These are phyloP conservation scores for Diploptera punctata DNA, from an alignment of 2,888 invertebrate genomes.

Conservation along the genomic window DNA sequence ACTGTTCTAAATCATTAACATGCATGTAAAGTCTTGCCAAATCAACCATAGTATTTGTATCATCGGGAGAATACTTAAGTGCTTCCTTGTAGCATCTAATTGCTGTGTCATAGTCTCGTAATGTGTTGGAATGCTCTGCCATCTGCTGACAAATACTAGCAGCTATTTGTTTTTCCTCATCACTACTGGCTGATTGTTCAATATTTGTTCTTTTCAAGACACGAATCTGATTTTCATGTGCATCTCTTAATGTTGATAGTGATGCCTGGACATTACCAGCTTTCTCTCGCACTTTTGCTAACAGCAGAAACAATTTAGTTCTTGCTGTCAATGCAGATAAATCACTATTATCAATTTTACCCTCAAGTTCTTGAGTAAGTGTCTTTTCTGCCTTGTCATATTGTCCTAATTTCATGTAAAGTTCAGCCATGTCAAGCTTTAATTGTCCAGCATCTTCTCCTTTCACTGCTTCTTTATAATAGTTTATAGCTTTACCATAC, in stretches of 20 bases:
- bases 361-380: slow-evolving; percentile 75
- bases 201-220: slow-evolving; percentile 76
- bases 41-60: slow-evolving; percentile 73
- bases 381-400: slow-evolving; percentile 87
- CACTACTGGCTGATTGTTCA: slow-evolving; percentile 57
- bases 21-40: slow-evolving; percentile 83
- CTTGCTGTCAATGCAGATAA: slow-evolving; percentile 55
- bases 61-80: slow-evolving; percentile 76
- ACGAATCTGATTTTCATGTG: slow-evolving; percentile 75
- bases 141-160: slow-evolving; percentile 73
- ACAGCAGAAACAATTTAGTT: slow-evolving; percentile 68
- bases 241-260: slow-evolving; percentile 72
- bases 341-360: slow-evolving; percentile 57
- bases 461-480: slow-evolving; percentile 85
- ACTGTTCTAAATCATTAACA: slow-evolving; percentile 81
- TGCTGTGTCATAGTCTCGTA: slow-evolving; percentile 77
- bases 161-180: slow-evolving; percentile 52
- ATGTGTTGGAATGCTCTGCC: slow-evolving; percentile 70
- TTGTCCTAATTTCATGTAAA: slow-evolving; percentile 86
- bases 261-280: slow-evolving; percentile 67
- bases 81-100: slow-evolving; percentile 87
- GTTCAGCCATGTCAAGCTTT: slow-evolving; percentile 84
- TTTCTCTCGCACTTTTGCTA: slow-evolving; percentile 74
- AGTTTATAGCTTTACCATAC: slow-evolving; percentile 87
- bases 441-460: slow-evolving; percentile 65